phyloP scores from a whole-genome alignment of 2,797 vertebrate genomes.

The Lithobates pipiens region DNA sequence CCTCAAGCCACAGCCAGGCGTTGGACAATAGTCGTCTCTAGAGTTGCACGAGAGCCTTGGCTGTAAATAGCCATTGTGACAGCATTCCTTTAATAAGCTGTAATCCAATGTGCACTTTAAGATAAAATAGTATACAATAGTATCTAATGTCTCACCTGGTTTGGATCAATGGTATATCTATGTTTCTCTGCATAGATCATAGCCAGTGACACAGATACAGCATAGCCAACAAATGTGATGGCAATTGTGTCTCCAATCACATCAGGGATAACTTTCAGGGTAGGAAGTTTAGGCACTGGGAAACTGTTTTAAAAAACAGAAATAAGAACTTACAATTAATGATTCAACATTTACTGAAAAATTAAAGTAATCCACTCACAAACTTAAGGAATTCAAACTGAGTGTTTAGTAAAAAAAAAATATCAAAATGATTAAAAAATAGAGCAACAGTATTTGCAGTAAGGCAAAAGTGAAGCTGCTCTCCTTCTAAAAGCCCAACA shows the following conservation, averaged over 20 bases:
- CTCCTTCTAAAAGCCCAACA: no score
- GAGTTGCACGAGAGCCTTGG: no score
- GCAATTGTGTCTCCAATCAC: slow-evolving; percentile 87
- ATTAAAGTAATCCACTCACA: not conserved
- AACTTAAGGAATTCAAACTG: no score
- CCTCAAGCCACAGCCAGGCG: no score
- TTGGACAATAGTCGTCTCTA: no score
- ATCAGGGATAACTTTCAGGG: slow-evolving; percentile 80
- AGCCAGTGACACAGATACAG: slow-evolving; percentile 88
- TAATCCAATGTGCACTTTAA: not conserved
- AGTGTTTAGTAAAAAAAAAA: no score
- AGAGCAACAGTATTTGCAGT: no score
- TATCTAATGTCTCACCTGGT: slow-evolving; percentile 78
- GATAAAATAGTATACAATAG: not conserved
- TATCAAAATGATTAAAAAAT: no score
- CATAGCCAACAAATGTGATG: slow-evolving; percentile 89
- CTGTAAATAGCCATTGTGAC: no score
- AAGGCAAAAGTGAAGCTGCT: no score
- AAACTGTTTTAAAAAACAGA: slow-evolving; percentile 75
- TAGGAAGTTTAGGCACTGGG: slow-evolving; percentile 81
- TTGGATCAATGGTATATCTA: slow-evolving; percentile 88
- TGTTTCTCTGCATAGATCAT: slow-evolving; percentile 95
- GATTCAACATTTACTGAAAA: not conserved
- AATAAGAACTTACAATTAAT: not conserved
- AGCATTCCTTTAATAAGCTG: no score